Evolutionary conservation across 2,113 vertebrate genomes (phyloP), one percentile per base, ranked within the genome.

Genomic region (Pterocles burchelli): DNA sequence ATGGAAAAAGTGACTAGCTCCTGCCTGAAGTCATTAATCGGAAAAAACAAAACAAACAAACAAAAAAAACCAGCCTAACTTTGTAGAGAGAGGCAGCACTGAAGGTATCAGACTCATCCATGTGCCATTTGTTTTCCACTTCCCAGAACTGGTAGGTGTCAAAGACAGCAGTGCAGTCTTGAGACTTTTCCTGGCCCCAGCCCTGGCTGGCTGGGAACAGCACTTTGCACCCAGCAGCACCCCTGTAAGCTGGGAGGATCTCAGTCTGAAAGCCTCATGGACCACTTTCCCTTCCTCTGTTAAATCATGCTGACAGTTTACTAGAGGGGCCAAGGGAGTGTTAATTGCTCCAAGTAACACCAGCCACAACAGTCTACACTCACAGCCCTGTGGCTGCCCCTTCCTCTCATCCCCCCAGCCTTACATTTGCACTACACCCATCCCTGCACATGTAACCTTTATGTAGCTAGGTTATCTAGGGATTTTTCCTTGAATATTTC

Each of bases 401-500:
- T 46, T 83, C 31, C 54, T 31, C 24, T 67, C 66, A 54, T 24
- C 16, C 33, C 28, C 12, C 25, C 2, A 1, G 9, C 38, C 43
- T 66, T 48, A 71, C 7, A 17, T 71, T 41, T 81, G 61, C 38
- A 74, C 34, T 65, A 29, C 6, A 68, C 43, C 34, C 45, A 78
- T 11, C 41, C 45, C 52, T 74, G 48, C 67, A 71, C 38, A 74
- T 1, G 10, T 72, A 84, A 87, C 66, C 73, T 79, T 87, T 73
- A 92, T 55, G 68, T 62, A 95, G 38, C 43, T 78, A 70, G n/a
- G 72, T 80, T 92, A 90, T 52, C 66, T 58, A 61, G 62, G 88
- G 68, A 89, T 82, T 89, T 89, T 95, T 90, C 57, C 73, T 71
- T 92, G 34, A 86, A 21, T 88, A 94, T 92, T 93, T 92, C 78